phyloP scores from a whole-genome alignment of 1,140 invertebrate genomes.

The Steinernema khuongi region DNA sequence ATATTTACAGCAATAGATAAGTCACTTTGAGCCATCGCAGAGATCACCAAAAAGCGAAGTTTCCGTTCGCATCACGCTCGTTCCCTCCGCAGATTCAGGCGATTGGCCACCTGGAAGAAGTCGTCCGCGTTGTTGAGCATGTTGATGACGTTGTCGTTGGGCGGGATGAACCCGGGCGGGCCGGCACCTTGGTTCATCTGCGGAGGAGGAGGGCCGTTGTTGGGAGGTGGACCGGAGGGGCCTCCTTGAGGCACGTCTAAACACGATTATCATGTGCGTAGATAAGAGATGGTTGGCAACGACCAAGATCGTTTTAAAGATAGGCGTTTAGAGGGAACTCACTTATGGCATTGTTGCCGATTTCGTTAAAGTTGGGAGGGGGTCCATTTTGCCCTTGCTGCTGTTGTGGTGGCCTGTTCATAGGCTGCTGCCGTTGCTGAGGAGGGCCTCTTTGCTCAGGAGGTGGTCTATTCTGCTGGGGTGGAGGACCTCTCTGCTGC shows the following conservation, averaged over 20 bases:
- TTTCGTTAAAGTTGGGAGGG: too few relatives aligned
- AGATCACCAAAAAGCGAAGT: background rate
- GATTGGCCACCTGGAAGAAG: background rate
- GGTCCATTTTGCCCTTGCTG: too few relatives aligned
- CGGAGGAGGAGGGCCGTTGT: background rate
- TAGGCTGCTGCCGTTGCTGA: background rate
- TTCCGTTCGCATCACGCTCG: too few relatives aligned
- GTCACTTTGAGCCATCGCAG: background rate
- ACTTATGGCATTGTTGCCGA: too few relatives aligned
- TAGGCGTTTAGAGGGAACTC: too few relatives aligned
- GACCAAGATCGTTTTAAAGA: too few relatives aligned
- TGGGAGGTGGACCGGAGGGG: background rate
- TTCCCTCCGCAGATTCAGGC: background rate
- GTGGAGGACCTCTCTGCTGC: background rate
- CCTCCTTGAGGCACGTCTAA: too few relatives aligned
- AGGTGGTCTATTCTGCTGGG: background rate
- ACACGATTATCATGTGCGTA: too few relatives aligned
- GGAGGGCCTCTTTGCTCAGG: background rate
- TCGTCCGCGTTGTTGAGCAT: background rate
- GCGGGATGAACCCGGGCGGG: background rate
- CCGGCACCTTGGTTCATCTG: too few relatives aligned
- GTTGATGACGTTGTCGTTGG: constrained; percentile 14
- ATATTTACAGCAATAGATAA: too few relatives aligned
- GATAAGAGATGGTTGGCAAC: background rate
- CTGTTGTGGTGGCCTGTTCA: background rate